Conservation (phyloP, 1,140 invertebrate genomes). For the Bombus haemorrhoidalis region DNA sequence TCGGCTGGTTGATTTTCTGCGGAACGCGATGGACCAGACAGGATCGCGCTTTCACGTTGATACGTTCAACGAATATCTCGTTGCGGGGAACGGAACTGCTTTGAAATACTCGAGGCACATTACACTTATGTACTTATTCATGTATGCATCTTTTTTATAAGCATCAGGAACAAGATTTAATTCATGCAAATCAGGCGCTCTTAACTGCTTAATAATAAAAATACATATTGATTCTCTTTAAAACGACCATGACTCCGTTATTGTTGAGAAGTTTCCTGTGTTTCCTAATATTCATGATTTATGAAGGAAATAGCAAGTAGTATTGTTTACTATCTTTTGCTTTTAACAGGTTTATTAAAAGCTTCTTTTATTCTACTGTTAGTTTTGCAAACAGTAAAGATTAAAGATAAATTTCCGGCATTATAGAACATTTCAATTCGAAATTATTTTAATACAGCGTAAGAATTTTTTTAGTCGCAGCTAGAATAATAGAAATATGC, state of each 20-base stretch:
- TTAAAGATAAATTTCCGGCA: too few species aligned
- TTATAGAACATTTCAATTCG: too few species aligned
- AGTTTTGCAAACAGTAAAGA: too few species aligned
- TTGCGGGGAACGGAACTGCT: not conserved
- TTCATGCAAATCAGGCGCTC: not conserved
- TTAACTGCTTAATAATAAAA: not conserved
- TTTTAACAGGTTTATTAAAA: not conserved
- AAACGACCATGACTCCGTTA: not conserved
- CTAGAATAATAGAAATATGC: too few species aligned
- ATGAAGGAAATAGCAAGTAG: too few species aligned
- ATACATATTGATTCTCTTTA: not conserved
- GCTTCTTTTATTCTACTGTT: too few species aligned
- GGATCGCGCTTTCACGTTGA: not conserved
- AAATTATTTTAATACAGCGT: too few species aligned
- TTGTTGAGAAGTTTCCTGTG: not conserved
- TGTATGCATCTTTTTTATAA: not conserved
- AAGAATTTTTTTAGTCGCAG: too few species aligned
- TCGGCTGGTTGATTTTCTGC: conserved; percentile 67
- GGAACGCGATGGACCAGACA: conserved; percentile 47
- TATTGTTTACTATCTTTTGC: too few species aligned
- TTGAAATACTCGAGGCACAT: not conserved
- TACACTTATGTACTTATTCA: not conserved
- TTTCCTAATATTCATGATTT: not conserved
- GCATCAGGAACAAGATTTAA: not conserved
- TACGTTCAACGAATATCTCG: conserved; percentile 24